These are phyloP conservation scores for Menidia menidia DNA, from an alignment of 2,797 vertebrate species.

Conservation along the genomic window DNA sequence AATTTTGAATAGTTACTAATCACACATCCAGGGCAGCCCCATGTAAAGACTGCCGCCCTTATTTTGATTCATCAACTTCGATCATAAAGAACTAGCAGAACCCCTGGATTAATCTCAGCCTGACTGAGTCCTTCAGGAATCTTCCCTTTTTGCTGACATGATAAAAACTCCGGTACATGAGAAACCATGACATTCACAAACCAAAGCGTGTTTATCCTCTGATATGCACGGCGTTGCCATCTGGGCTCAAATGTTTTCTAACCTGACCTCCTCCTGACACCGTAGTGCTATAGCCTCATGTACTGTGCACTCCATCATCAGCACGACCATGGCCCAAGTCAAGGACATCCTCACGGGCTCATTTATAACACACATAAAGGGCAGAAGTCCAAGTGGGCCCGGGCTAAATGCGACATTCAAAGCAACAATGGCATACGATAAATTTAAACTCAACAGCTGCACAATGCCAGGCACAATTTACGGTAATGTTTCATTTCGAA, in stretches of 20 bases:
- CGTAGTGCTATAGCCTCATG: slow-evolving; percentile 4
- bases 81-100: slow-evolving; percentile 9
- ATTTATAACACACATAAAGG: slow-evolving; percentile 4
- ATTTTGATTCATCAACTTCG: slow-evolving; percentile 35
- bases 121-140: no score
- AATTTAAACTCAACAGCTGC: neutral
- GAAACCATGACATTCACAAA: slow-evolving; percentile 1
- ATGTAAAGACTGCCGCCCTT: slow-evolving; percentile 5
- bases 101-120: neutral
- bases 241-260: slow-evolving; percentile 2
- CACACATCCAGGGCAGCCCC: neutral
- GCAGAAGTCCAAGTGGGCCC: neutral
- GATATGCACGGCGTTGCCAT: neutral
- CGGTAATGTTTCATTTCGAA: neutral
- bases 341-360: neutral
- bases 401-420: neutral
- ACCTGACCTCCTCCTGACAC: slow-evolving; percentile 20
- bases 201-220: slow-evolving; percentile 18
- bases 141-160: slow-evolving; percentile 1
- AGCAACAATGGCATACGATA: neutral
- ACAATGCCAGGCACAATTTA: neutral
- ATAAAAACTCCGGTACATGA: slow-evolving; percentile 17
- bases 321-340: slow-evolving; percentile 17
- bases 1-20: slow-evolving; percentile 6
- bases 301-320: slow-evolving; percentile 1